phyloP scores from a whole-genome alignment of 2,113 vertebrate genomes.

The Cyprinus carpio region DNA sequence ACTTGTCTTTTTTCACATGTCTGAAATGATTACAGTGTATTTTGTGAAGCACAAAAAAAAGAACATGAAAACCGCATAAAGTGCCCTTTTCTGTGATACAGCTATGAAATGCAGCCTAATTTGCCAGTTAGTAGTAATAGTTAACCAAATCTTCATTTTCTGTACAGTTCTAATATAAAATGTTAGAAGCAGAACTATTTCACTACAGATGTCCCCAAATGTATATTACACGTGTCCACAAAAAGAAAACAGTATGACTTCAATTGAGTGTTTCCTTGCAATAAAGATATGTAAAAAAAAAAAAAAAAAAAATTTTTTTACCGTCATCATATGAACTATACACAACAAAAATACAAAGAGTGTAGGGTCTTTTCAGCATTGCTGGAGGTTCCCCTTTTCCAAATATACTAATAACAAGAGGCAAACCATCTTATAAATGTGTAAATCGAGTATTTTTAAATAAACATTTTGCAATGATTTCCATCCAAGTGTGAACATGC shows the following conservation, averaged over 20 bases:
- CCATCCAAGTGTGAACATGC: slow-evolving; percentile 37
- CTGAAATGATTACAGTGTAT: slow-evolving; percentile 20
- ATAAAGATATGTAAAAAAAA: background rate
- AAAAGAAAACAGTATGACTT: background rate
- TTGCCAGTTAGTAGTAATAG: slow-evolving; percentile 35
- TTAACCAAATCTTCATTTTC: slow-evolving; percentile 3
- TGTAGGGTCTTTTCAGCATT: slow-evolving; percentile 14
- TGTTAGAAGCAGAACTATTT: slow-evolving; percentile 31
- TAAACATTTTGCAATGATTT: slow-evolving; percentile 29
- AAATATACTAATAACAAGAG: background rate
- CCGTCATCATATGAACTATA: slow-evolving; percentile 15
- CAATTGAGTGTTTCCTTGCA: slow-evolving; percentile 21
- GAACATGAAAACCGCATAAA: slow-evolving; percentile 31
- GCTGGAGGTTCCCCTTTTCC: background rate
- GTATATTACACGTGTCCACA: slow-evolving; percentile 28
- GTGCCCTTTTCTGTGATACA: slow-evolving; percentile 33
- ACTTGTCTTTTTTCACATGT: slow-evolving; percentile 33
- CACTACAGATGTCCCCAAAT: slow-evolving; percentile 34
- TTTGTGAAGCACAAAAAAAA: slow-evolving; percentile 2
- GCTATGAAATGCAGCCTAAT: slow-evolving; percentile 41
- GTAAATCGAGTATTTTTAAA: slow-evolving; percentile 26
- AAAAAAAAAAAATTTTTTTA: background rate
- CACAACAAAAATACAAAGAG: slow-evolving; percentile 8
- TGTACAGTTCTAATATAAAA: slow-evolving; percentile 34
- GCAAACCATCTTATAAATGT: slow-evolving; percentile 10